Conservation (phyloP, 2,888 invertebrate species). For the Chironomus tentans region DNA sequence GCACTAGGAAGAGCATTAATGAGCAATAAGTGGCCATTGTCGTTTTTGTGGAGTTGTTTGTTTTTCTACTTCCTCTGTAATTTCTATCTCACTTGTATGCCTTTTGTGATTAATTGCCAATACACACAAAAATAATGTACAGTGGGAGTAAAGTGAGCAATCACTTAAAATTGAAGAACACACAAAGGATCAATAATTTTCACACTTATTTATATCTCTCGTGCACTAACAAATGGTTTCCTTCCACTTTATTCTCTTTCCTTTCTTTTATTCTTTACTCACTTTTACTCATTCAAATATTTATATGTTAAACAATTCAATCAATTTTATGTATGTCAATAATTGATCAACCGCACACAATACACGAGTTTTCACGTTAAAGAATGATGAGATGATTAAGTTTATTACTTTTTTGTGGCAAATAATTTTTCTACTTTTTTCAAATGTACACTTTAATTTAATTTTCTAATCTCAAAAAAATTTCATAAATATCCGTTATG, state of each 20-base stretch:
- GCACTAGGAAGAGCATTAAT: slow-evolving; percentile 1
- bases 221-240: neutral
- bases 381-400: no score
- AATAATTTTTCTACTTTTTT: no score
- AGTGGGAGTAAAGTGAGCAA: neutral
- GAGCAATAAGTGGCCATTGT: slow-evolving; percentile 14
- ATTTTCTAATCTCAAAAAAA: no score
- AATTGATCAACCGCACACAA: neutral
- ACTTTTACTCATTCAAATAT: no score
- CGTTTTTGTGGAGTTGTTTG: neutral
- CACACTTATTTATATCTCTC: neutral
- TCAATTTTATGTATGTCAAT: neutral
- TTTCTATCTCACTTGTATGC: neutral
- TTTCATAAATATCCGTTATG: no score
- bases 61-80: no score
- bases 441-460: no score
- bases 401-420: no score
- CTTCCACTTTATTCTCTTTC: neutral
- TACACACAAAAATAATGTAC: neutral
- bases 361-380: no score
- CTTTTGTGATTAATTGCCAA: neutral
- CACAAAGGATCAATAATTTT: neutral
- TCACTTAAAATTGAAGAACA: neutral
- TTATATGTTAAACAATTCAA: neutral
- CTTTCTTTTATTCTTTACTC: no score